These are phyloP conservation scores for Norana najaformis DNA, from an alignment of 2,888 invertebrate species.

Conservation along the genomic window DNA sequence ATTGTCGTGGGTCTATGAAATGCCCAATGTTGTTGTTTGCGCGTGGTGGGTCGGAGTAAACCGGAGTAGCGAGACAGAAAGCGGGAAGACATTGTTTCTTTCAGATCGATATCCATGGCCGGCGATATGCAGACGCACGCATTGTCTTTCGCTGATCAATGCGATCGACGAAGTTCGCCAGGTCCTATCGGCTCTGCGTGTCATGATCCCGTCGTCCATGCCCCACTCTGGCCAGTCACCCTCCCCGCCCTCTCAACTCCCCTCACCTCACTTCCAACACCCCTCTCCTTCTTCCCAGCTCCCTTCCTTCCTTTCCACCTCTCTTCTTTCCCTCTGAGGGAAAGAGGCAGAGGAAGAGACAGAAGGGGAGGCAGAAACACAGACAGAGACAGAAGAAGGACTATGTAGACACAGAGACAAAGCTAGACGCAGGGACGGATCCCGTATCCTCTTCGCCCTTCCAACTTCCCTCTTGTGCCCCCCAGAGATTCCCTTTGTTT, in stretches of 20 bases:
- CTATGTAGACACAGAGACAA: background rate
- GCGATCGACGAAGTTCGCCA: background rate
- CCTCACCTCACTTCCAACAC: background rate
- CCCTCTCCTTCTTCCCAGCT: background rate
- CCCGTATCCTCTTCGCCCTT: background rate
- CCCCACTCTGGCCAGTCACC: background rate
- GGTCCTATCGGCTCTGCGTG: conserved; percentile 1
- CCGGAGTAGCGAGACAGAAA: background rate
- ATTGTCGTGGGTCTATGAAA: background rate
- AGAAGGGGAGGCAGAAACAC: background rate
- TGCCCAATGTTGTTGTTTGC: background rate
- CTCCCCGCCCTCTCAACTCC: background rate
- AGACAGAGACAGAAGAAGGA: background rate
- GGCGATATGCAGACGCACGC: background rate
- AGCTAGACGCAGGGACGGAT: background rate
- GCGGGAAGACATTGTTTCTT: conserved; percentile 13
- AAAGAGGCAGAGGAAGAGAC: conserved; percentile 10
- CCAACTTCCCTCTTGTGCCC: background rate
- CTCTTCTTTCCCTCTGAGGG: background rate
- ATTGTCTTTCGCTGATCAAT: background rate
- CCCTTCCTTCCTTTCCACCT: background rate
- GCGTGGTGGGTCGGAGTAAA: background rate
- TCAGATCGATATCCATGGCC: conserved; percentile 1
- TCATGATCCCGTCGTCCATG: conserved; percentile 9
- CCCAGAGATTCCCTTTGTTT: background rate